Conservation (phyloP, 2,113 vertebrate genomes). For the Pseudolaguvia tuberculata region DNA sequence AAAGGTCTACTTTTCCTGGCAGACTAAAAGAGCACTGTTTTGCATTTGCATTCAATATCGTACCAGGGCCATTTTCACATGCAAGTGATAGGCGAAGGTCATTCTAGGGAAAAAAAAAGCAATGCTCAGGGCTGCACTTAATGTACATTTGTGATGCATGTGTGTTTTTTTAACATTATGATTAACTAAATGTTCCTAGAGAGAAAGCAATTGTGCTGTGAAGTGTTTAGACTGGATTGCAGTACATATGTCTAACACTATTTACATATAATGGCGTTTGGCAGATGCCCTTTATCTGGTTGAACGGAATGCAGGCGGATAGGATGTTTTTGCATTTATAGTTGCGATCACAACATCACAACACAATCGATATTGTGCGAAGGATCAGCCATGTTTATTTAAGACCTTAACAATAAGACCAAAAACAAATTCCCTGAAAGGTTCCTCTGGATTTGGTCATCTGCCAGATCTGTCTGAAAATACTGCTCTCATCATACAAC, state of each 20-base stretch:
- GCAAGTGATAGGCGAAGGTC: conserved; percentile 47
- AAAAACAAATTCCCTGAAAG: not conserved
- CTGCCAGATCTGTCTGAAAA: not conserved
- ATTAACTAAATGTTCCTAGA: conserved; percentile 24
- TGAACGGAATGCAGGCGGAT: too few species aligned
- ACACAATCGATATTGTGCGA: too few species aligned
- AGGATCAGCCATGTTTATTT: not conserved
- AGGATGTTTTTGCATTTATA: too few species aligned
- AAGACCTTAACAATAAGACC: not conserved
- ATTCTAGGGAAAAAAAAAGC: conserved; percentile 55
- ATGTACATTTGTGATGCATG: conserved; percentile 55
- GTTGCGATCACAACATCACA: too few species aligned
- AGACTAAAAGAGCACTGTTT: conserved; percentile 49
- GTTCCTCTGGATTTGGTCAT: not conserved
- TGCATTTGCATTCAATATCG: conserved; percentile 55
- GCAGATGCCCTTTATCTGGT: too few species aligned
- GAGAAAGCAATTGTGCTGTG: not conserved
- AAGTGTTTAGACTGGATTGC: not conserved
- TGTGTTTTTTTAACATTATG: conserved; percentile 29
- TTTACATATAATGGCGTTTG: too few species aligned
- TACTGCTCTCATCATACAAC: not conserved
- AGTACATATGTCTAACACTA: not conserved
- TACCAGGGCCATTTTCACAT: conserved; percentile 53
- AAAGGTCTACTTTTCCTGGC: conserved; percentile 43
- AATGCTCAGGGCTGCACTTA: conserved; percentile 47